phyloP scores from a whole-genome alignment of 2,888 invertebrate species.

The Bhutanitis thaidina region DNA sequence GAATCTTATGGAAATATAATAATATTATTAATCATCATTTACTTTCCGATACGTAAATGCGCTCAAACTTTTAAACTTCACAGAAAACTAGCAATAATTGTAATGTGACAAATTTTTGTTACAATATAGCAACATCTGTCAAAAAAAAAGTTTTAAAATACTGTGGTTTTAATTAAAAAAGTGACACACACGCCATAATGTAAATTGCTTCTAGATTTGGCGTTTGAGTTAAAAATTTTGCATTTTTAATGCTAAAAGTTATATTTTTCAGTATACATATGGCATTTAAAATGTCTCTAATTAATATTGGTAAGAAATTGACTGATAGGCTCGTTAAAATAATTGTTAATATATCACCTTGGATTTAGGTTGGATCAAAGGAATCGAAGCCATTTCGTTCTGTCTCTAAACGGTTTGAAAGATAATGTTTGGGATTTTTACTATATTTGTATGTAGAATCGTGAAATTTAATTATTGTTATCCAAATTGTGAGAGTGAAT shows the following conservation, averaged over 20 bases:
- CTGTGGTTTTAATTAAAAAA: constrained; percentile 59
- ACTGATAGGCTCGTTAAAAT: constrained; percentile 31
- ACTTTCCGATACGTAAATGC: too few species aligned
- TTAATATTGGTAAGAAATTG: constrained; percentile 66
- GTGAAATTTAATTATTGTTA: constrained; percentile 31
- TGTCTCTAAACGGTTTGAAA: constrained; percentile 47
- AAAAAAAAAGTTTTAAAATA: too few species aligned
- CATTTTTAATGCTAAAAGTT: constrained; percentile 60
- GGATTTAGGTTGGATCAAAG: constrained; percentile 69
- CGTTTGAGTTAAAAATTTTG: constrained; percentile 68
- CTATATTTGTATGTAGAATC: constrained; percentile 21
- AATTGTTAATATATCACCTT: constrained; percentile 37
- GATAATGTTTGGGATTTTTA: constrained; percentile 34
- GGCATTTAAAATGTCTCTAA: constrained; percentile 71
- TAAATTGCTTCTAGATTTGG: constrained; percentile 77
- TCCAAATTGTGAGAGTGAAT: constrained; percentile 41
- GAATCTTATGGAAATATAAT: too few species aligned
- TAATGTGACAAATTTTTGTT: neutral
- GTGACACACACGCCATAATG: constrained; percentile 81
- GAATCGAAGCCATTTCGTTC: constrained; percentile 75
- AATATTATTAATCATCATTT: too few species aligned
- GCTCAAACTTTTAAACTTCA: neutral
- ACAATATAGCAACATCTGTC: constrained; percentile 39
- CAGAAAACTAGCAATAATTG: neutral
- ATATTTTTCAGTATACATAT: constrained; percentile 50